Evolutionary conservation across 35 echinoderm and acorn worm species (phyloP), one percentile per base, ranked within the genome.

Genomic region (Apostichopus californicus): DNA sequence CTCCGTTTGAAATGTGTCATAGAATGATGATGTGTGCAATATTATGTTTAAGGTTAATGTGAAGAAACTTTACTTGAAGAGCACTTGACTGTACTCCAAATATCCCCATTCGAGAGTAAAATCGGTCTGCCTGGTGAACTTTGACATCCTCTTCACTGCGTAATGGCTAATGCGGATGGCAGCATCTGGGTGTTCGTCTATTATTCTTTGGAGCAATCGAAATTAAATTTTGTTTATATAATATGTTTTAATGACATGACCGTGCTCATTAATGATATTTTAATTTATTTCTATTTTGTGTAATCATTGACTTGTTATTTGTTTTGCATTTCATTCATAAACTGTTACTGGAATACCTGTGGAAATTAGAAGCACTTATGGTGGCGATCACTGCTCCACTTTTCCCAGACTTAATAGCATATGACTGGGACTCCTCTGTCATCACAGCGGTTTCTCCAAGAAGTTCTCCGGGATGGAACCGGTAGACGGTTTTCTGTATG

Each of bases 21-120:
- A 8, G 12, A 12, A 61, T 61, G 58, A 8, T 9, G 12, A 61
- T 9, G 58, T 61, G 58, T 61, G 8, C 58, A 46, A 46, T 46
- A 46, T 46, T 46, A 46, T 46, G 34, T 46, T 4, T 46, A 46
- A 46, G 34, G 34, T 46, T 46, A 46, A 46, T 46, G 34, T 46
- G 34, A 46, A 46, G 34, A 46, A 46, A 46, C 9, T 3, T 95
- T 86, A 98, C 96, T 94, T 94, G 84, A 90, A 98, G 18, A 98
- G 90, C 14, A 93, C 93, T 90, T 95, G 93, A 58, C 96, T 94
- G 85, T 94, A 94, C 77, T 98, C 96, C 15, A 98, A 86, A 26
- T 85, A 65, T 87, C 94, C 94, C 96, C 96, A 98, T 57, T 98
- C 96, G 24, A 98, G 57, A 54, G 94, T 94, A 98, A 95, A 98